Base-by-base conservation (phyloP, 2,888 invertebrate species). In the Tribolium freemani region DNA sequence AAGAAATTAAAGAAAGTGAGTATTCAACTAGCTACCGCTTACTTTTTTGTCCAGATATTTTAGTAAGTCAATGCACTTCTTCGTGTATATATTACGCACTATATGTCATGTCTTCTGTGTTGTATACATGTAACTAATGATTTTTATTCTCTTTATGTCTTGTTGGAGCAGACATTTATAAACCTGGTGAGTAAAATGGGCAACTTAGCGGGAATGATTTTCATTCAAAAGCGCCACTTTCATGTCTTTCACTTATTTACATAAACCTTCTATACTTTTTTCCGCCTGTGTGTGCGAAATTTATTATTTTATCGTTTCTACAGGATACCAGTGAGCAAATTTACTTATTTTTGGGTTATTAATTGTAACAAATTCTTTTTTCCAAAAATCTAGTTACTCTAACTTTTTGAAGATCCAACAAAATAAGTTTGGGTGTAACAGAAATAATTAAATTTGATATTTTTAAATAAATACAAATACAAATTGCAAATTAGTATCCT, bases 1-100 rank as follows among this genome's bases (percentile, higher is more conserved):
- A 96, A 86, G 90, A 90, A 53, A 93, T 96, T 76, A 93, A 94
- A 91, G 92, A 94, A 90, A 94, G 96, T 96, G 88, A 93, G 94
- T 91, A 81, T 54, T 26, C 3, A n/a, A 26, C 16, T 46, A 30
- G 10, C 11, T 63, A 10, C 11, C n/a, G 13, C 11, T 38, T 63
- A 51, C 16, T 53, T 53, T 10, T 21, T 21, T 44, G 53, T 53
- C 44, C 31, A 16, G 16, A 6, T 11, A 13, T 53, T 31, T 51
- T 57, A 26, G 56, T 69, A 10, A 8, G 44, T 54, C 8, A 6
- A 9, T 66, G 44, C 58, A 61, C 58, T 48, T 54, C 38, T 61
- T 13, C 61, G 26, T 58, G 44, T 69, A 44, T 8, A 72, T 66
- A 66, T 21, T 45, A 8, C 30, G 63, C 66, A 64, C 69, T 45